Base-by-base conservation (phyloP, 2,888 invertebrate species). In the Folsomia candida region DNA sequence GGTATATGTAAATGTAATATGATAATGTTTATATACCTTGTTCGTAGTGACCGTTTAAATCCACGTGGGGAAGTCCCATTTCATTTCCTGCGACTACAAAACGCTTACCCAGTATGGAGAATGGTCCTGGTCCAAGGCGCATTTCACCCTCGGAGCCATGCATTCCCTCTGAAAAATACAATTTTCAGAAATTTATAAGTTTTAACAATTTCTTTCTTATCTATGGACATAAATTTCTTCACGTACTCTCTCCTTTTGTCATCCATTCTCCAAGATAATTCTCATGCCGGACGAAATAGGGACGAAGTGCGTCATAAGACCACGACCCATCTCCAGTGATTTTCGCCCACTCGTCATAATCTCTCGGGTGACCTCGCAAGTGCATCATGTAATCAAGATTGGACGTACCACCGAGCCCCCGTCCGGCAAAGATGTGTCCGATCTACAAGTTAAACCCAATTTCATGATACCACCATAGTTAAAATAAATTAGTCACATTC, bases 51-150 rank as follows among this genome's bases (percentile, higher is more conserved):
- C 18, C 20, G 69, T 76, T 75, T 2, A 78, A 59, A 69, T 78
- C 78, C 1, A 73, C 67, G 63, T 75, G 68, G 0, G 69, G 65
- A 58, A 75, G 76, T 18, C 78, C 78, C 11, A 78, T 57, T 63
- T 78, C 76, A 51, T 73, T 69, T n/a, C 73, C 78, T n/a, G 76
- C 76, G 57, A 72, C 51, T n/a, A 76, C 72, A 51, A 76, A 78
- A 14, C 73, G 62, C 4, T 70, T 47, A 3, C 66, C 75, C 1
- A 75, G 60, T 1, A 74, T 73, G 2, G 37, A 47, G 62, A 73
- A 75, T 22, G 71, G 71, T 0, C 76, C 75, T 22, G 73, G 57
- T 27, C 65, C 69, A 9, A 78, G 51, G 4, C 69, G 66, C 51
- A 78, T 24, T 4, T 71, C 70, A 22, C 78, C 78, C 1, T 70